These are phyloP conservation scores for Lepus oiostolus DNA, from an alignment of 2,797 vertebrate species.

Conservation along the genomic window DNA sequence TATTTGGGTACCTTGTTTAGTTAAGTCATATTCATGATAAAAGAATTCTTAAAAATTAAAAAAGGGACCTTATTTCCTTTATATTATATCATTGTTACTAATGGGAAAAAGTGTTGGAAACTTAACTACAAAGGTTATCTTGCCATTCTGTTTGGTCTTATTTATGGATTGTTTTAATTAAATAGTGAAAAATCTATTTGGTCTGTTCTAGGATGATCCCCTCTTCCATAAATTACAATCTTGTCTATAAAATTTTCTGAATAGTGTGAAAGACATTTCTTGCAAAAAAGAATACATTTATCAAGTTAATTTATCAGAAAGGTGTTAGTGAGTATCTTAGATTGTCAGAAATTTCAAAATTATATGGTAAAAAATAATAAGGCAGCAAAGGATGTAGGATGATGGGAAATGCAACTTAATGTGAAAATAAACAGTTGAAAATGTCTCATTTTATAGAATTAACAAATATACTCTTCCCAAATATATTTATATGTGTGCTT, in stretches of 20 bases:
- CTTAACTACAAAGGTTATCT: conserved; percentile 53
- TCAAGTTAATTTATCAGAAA: conserved; percentile 12
- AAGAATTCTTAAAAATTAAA: background rate
- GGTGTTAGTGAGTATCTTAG: background rate
- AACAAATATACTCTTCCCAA: background rate
- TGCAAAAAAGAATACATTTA: background rate
- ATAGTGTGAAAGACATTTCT: conserved; percentile 26
- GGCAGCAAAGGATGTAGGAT: background rate
- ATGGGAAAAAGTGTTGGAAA: conserved; percentile 20
- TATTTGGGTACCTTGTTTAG: background rate
- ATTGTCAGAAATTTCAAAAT: conserved; percentile 22
- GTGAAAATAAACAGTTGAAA: background rate
- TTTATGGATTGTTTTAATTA: conserved; percentile 66
- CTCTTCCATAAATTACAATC: conserved; percentile 56
- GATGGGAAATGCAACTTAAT: background rate
- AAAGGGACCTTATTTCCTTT: background rate
- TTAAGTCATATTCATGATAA: background rate
- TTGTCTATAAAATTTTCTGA: conserved; percentile 48
- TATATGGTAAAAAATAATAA: background rate
- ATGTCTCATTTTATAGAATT: background rate
- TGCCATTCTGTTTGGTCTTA: conserved; percentile 61
- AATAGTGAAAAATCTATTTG: conserved; percentile 65
- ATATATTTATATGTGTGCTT: background rate
- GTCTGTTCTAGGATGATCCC: background rate
- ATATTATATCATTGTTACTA: background rate